Evolutionary conservation across 2,888 invertebrate species (phyloP).

Genomic region (Nymphalis c-album): DNA sequence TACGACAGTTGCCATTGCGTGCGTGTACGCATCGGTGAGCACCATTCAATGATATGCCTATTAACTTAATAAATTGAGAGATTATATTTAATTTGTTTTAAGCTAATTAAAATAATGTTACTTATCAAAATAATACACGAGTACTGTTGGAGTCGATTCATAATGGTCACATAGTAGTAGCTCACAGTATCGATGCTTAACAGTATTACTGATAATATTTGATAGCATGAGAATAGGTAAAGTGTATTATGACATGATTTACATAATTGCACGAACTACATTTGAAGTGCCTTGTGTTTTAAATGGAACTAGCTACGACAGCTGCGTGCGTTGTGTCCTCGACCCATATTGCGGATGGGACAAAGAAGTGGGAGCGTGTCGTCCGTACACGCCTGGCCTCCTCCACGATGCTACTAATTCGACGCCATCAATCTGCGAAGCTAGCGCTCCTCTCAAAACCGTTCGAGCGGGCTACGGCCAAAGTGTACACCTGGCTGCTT

Average conservation of each 20-base stretch:
- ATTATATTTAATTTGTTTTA: no score
- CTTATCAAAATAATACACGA: not conserved
- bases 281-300: not conserved
- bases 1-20: slow-evolving; percentile 80
- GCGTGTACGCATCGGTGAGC: slow-evolving; percentile 69
- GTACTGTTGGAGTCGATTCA: not conserved
- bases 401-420: slow-evolving; percentile 83
- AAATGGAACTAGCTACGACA: slow-evolving; percentile 72
- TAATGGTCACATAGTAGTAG: not conserved
- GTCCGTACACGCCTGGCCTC: slow-evolving; percentile 79
- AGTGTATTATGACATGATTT: no score
- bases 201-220: not conserved
- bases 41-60: no score
- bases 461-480: slow-evolving; percentile 83
- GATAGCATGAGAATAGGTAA: no score
- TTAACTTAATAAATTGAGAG: no score
- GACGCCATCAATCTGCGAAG: slow-evolving; percentile 81
- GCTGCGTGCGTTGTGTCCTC: slow-evolving; percentile 83
- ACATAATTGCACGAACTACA: not conserved
- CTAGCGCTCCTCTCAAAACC: slow-evolving; percentile 79
- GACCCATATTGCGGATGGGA: slow-evolving; percentile 89
- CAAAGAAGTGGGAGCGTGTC: slow-evolving; percentile 81
- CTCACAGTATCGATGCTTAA: not conserved
- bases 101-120: not conserved
- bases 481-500: slow-evolving; percentile 82